Conservation (phyloP, 2,113 vertebrate species). For the Choloepus hoffmanni region DNA sequence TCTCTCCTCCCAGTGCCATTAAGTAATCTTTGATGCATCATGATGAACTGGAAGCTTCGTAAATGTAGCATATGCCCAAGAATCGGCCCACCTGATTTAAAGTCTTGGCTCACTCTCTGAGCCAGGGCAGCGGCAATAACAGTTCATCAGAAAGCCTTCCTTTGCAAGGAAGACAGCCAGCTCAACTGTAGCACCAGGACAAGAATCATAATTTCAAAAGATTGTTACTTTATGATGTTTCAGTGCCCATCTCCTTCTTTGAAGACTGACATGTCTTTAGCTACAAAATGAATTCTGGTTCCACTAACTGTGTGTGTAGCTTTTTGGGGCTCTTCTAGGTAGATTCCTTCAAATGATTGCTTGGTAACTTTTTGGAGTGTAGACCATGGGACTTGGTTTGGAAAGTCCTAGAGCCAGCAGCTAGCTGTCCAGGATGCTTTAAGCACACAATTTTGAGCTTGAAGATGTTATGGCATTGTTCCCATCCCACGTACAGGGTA, state of each 20-base stretch:
- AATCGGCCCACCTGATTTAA: slow-evolving; percentile 39
- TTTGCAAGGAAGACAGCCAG: background rate
- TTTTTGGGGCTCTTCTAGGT: background rate
- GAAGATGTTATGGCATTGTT: background rate
- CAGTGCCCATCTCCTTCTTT: background rate
- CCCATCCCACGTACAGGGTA: background rate
- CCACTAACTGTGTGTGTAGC: background rate
- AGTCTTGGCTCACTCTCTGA: slow-evolving; percentile 19
- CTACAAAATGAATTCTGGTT: slow-evolving; percentile 28
- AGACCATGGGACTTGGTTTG: background rate
- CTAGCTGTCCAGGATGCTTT: background rate
- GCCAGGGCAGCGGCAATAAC: background rate
- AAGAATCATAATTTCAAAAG: slow-evolving; percentile 30
- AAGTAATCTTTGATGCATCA: background rate
- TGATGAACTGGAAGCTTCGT: background rate
- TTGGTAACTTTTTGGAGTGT: slow-evolving; percentile 25
- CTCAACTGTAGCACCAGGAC: background rate
- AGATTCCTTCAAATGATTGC: background rate
- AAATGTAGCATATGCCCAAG: background rate
- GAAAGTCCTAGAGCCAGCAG: background rate
- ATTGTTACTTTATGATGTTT: slow-evolving; percentile 27
- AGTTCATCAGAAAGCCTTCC: slow-evolving; percentile 27
- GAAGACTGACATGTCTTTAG: slow-evolving; percentile 11
- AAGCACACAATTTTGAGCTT: background rate
- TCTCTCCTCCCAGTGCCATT: background rate